Base-by-base conservation (phyloP, 2,113 vertebrate genomes). In the Nerophis lumbriciformis region DNA sequence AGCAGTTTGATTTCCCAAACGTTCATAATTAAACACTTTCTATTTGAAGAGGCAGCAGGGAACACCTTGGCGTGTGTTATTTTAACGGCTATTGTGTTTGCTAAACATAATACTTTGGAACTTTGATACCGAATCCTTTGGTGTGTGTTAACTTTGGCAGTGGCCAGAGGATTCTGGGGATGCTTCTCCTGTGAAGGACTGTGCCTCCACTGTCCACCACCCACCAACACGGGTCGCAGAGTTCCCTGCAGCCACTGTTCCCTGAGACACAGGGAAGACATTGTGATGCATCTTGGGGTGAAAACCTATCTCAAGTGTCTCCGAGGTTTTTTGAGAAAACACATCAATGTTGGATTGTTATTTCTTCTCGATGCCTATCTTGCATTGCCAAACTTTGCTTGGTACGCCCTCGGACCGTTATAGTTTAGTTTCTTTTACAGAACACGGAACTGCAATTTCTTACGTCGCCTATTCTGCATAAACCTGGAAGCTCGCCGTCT, bases 91-190 rank as follows among this genome's bases (percentile, higher is more conserved):
- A 88, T 93, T 84, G 87, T 96, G 91, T 95, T 95, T 95, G 85
- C 92, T 53, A 91, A 92, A 95, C 90, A 93, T 94, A 94, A 94
- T 94, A 93, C 94, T 85, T 91, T 89, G 90, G 91, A 92, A 92
- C 92, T 95, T 96, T 98, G 95, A 97, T 98, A 98, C 93, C 71
- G 88, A 95, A 95, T 93, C 91, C 84, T 92, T 89, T 91, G 81
- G 79, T 91, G 93, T 92, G 91, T 97, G 94, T 96, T 97, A 94
- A 93, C 91, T 91, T 98, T 98, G 94, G 95, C 96, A 94, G 79
- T 78, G 1, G 49, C 65, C 77, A 76, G 71, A 80, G 90, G 90
- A 94, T 94, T 94, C 90, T 94, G 90, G 89, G 90, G 94, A 95
- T 94, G 92, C 90, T 83, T 93, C 85, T 90, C 90, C 90, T 88